Percentiles rank a stretch among this genome's conserved stretches.
phyloP scores from a whole-genome alignment of 2,113 vertebrate species.

The Nothoprocta perdicaria region DNA sequence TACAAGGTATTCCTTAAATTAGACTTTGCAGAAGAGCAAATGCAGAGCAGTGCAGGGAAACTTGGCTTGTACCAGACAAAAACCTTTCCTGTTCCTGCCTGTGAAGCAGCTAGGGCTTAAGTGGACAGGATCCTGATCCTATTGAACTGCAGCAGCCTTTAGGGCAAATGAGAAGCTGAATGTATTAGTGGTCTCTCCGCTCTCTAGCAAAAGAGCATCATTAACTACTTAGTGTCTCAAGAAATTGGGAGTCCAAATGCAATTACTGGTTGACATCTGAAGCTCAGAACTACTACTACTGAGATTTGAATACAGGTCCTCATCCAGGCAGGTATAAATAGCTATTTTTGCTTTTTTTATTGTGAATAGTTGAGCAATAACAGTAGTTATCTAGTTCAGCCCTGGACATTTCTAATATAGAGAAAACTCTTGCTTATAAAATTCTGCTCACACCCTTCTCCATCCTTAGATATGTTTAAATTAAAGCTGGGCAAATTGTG shows the following conservation, averaged over 20 bases:
- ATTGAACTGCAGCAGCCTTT: constrained; percentile 31
- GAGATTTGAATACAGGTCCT: neutral
- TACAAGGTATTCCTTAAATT: constrained; percentile 32
- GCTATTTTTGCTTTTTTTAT: neutral
- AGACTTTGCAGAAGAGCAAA: neutral
- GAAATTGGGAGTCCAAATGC: neutral
- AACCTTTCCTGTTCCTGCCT: neutral
- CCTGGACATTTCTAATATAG: neutral
- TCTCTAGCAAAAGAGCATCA: neutral
- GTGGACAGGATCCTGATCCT: constrained; percentile 20
- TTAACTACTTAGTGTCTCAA: neutral
- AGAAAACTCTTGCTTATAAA: neutral
- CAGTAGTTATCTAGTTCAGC: fast-evolving
- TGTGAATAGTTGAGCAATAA: neutral
- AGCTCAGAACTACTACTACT: neutral
- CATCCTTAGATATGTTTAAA: neutral
- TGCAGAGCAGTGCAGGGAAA: neutral
- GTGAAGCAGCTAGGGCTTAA: neutral
- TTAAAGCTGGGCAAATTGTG: neutral
- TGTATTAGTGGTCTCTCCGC: neutral
- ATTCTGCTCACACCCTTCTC: neutral
- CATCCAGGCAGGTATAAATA: neutral
- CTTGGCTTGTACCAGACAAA: neutral
- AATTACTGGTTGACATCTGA: neutral
- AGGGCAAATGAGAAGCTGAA: constrained; percentile 15